Evolutionary conservation across 2,113 vertebrate species (phyloP), one percentile per base, ranked within the genome.

Genomic region (Herpetotheres cachinnans): DNA sequence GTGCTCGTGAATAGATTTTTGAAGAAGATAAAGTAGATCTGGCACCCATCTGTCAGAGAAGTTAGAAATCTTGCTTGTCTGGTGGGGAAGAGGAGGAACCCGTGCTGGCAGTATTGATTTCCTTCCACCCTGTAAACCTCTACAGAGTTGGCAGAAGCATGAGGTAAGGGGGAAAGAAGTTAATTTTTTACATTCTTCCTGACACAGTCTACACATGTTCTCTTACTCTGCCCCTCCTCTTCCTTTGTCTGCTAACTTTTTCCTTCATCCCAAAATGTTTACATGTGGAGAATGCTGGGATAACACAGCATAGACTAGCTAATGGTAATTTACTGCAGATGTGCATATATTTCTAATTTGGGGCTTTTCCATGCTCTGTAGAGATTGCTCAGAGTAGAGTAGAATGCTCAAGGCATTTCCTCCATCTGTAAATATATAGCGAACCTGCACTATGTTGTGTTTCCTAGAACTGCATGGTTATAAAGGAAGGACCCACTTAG

Each of bases 121-220:
- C 29, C 47, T 85, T 94, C 25, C 34, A 49, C 13, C 19, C 26
- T 9, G 12, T 82, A 44, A 93, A 71, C 34, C 34, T 86, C 66
- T 63, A 5, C 11, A 34, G n/a, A n/a, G 15, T 21, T 89, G 22
- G 14, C 72, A 66, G 89, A 84, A 91, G 29, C 16, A 29, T 19
- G 30, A 34, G 9, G 29, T 17, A 42, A 59, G 61, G 74, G 62
- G 67, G 59, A 67, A 49, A 21, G 15, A 70, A 54, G 15, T 40
- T 69, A 1, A 5, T 11, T 87, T 90, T 67, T 59, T 0, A 1
- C 54, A 54, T 52, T 73, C 26, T 91, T 86, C 52, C 50, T 87
- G 29, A 49, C 4, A 5, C 14, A 58, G 18, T 46, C 47, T 79
- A 25, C 32, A 9, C 0, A 0, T 83, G 44, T 59, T 89, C 29